These are phyloP conservation scores for Arenicola marina DNA, from an alignment of 2,888 invertebrate species.

Conservation along the genomic window DNA sequence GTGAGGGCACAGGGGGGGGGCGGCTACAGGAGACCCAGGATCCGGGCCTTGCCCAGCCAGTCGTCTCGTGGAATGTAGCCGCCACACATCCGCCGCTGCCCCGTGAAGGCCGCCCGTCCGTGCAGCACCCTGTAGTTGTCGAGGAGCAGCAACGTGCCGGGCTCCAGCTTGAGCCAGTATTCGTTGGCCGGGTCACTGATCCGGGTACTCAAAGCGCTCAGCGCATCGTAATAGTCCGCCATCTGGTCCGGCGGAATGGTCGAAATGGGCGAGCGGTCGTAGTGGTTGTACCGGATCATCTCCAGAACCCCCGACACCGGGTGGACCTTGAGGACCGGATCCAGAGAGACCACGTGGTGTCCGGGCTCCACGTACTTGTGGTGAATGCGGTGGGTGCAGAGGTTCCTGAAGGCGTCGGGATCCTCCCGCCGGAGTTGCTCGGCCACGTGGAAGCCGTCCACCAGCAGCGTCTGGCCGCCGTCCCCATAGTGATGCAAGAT, in stretches of 20 bases:
- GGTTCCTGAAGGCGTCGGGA: constrained; percentile 61
- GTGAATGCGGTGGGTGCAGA: constrained; percentile 66
- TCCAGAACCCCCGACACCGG: constrained; percentile 65
- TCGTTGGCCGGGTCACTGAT: constrained; percentile 59
- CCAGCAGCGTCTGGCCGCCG: constrained; percentile 76
- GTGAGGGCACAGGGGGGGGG: too few species aligned
- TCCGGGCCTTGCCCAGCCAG: constrained; percentile 42
- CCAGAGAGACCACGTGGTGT: constrained; percentile 30
- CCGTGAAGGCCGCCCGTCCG: constrained; percentile 73
- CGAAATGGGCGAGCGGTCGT: constrained; percentile 68
- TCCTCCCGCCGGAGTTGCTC: constrained; percentile 65
- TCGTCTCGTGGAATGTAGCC: constrained; percentile 75
- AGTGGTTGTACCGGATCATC: constrained; percentile 73
- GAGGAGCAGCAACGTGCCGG: constrained; percentile 74
- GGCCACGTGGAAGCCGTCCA: constrained; percentile 76
- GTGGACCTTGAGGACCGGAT: constrained; percentile 33
- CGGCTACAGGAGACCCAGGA: constrained; percentile 33
- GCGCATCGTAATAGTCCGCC: constrained; percentile 67
- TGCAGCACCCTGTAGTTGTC: constrained; percentile 82
- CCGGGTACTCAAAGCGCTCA: constrained; percentile 34
- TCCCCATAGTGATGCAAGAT: constrained; percentile 62
- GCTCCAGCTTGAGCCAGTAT: constrained; percentile 59
- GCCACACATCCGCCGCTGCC: constrained; percentile 71
- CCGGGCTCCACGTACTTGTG: constrained; percentile 67
- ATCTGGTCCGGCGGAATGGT: constrained; percentile 63